Evolutionary conservation across 2,113 vertebrate species (phyloP).

Genomic region (Ailurus styani): DNA sequence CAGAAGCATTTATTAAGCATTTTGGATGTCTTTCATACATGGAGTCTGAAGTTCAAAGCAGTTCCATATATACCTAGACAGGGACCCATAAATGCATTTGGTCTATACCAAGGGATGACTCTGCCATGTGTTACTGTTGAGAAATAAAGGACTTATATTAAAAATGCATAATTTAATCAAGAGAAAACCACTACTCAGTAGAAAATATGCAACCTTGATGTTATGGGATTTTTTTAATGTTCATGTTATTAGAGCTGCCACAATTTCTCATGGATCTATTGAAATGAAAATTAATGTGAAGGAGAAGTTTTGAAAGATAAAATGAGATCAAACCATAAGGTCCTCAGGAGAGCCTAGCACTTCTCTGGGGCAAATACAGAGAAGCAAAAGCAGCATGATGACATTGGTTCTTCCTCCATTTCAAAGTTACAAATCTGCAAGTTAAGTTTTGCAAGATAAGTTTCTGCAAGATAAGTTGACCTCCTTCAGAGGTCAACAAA

Average conservation of each 20-base stretch:
- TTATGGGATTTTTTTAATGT: constrained; percentile 65
- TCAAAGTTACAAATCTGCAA: not conserved
- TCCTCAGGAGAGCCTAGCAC: not conserved
- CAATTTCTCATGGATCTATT: constrained; percentile 47
- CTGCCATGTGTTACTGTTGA: constrained; percentile 46
- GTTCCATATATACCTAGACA: not conserved
- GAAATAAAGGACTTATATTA: constrained; percentile 74
- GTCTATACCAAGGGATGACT: constrained; percentile 18
- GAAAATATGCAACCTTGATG: constrained; percentile 74
- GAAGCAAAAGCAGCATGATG: not conserved
- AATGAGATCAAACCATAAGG: constrained; percentile 54
- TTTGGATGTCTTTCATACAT: constrained; percentile 38
- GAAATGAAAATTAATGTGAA: constrained; percentile 75
- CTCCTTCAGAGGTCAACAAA: not conserved
- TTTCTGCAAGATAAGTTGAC: too few relatives aligned
- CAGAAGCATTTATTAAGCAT: constrained; percentile 29
- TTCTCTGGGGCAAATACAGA: not conserved
- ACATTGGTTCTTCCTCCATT: not conserved
- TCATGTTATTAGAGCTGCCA: constrained; percentile 71
- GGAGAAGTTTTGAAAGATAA: constrained; percentile 66
- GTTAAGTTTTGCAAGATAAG: not conserved
- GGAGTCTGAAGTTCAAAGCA: constrained; percentile 51
- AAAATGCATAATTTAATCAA: constrained; percentile 82
- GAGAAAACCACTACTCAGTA: constrained; percentile 76
- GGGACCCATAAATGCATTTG: constrained; percentile 38